A percentile compares a stretch with the other conserved stretches of the same genome.
Conservation (phyloP, 2,113 vertebrate genomes). For the Poecile atricapillus region DNA sequence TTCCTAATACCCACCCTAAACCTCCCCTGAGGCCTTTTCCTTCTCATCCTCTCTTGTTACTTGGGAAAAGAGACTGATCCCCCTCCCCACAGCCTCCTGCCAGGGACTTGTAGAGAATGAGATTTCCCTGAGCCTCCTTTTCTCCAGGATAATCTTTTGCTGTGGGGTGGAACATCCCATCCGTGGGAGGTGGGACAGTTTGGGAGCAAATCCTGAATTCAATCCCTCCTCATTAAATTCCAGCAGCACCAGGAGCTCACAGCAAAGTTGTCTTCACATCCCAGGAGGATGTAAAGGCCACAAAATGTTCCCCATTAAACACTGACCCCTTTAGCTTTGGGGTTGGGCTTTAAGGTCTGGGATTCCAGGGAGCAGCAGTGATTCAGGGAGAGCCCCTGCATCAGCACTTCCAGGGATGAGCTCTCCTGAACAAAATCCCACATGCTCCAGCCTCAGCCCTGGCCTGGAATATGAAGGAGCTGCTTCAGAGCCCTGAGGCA, state of each 20-base stretch:
- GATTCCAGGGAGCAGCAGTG: not conserved
- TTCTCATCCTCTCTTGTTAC: not conserved
- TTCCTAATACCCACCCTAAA: not conserved
- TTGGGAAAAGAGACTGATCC: not conserved
- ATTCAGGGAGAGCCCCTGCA: not conserved
- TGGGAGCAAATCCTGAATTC: not conserved
- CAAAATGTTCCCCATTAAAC: fast-evolving
- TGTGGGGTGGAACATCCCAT: fast-evolving
- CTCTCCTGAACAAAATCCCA: not conserved
- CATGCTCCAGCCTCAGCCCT: not conserved
- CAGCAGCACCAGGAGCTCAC: not conserved
- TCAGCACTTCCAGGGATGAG: not conserved
- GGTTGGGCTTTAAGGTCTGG: not conserved
- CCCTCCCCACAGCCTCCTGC: not conserved
- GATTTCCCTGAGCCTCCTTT: not conserved
- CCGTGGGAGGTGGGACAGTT: fast-evolving
- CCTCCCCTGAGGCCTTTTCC: not conserved
- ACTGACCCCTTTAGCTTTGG: not conserved
- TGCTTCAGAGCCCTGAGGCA: not conserved
- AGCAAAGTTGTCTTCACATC: fast-evolving
- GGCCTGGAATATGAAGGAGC: not conserved
- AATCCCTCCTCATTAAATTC: not conserved
- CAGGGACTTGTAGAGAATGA: not conserved
- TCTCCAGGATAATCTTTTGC: not conserved
- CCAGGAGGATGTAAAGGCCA: not conserved